Percentiles rank a stretch among this genome's conserved stretches.
These are phyloP conservation scores for Hemiprocne comata DNA, from an alignment of 2,113 vertebrate genomes.

Conservation along the genomic window DNA sequence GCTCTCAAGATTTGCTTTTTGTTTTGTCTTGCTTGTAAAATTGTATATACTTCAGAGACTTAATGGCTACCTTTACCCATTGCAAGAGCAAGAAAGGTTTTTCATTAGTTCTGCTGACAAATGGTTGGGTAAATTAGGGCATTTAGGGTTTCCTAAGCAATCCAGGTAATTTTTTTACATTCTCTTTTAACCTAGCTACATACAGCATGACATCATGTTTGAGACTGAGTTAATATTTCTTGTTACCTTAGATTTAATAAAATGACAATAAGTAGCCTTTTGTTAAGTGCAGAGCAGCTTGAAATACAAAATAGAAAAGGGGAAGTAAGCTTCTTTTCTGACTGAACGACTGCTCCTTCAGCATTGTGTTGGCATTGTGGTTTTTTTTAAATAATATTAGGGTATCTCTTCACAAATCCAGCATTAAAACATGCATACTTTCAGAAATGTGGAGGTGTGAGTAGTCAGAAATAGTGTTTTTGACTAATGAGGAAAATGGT, in stretches of 20 bases:
- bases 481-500: neutral
- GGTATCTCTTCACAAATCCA: neutral
- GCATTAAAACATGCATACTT: neutral
- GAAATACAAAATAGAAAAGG: neutral
- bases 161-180: slow-evolving; percentile 49
- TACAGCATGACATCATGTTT: slow-evolving; percentile 11
- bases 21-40: slow-evolving; percentile 48
- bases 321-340: neutral
- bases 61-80: slow-evolving; percentile 63
- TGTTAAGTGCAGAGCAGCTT: neutral
- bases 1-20: slow-evolving; percentile 67
- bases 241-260: slow-evolving; percentile 36
- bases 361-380: neutral
- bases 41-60: slow-evolving; percentile 41
- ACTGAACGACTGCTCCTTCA: neutral
- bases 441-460: neutral
- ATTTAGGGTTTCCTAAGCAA: slow-evolving; percentile 36
- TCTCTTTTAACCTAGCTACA: neutral
- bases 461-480: neutral
- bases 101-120: slow-evolving; percentile 53
- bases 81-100: slow-evolving; percentile 3
- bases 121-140: slow-evolving; percentile 49
- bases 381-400: neutral
- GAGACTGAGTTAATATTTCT: slow-evolving; percentile 29
- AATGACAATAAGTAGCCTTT: neutral